A percentile compares a stretch with the other conserved stretches of the same genome.
Evolutionary conservation across 2,888 invertebrate species (phyloP).

Genomic region (Erpobdella octoculata): DNA sequence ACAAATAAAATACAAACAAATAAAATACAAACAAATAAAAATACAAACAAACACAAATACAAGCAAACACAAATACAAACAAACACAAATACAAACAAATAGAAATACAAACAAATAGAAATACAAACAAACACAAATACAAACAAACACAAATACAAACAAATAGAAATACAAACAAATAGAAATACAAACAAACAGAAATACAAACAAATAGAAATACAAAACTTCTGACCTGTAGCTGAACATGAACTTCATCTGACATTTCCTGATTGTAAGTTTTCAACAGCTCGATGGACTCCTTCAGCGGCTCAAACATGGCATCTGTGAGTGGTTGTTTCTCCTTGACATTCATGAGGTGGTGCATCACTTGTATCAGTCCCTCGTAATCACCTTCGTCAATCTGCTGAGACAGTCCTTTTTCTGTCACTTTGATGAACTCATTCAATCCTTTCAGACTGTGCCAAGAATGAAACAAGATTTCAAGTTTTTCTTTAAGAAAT

Average conservation of each 20-base stretch:
- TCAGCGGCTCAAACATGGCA: constrained; percentile 88
- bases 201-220: background rate
- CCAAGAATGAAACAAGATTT: background rate
- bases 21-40: no score
- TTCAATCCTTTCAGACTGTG: constrained; percentile 71
- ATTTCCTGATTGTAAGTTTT: constrained; percentile 93
- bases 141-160: background rate
- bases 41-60: no score
- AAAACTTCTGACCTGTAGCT: constrained; percentile 61
- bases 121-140: background rate
- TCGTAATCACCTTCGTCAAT: constrained; percentile 81
- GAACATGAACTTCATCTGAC: constrained; percentile 85
- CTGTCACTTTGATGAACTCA: constrained; percentile 78
- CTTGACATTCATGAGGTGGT: constrained; percentile 80
- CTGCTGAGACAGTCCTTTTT: constrained; percentile 72
- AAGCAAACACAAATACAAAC: no score
- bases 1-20: no score
- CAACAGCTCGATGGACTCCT: constrained; percentile 81
- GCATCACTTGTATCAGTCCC: constrained; percentile 74
- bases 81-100: no score
- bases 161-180: background rate
- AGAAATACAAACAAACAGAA: background rate
- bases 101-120: no score
- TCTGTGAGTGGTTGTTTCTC: constrained; percentile 79
- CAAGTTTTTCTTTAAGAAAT: no score